Evolutionary conservation across 2,888 invertebrate species (phyloP), one percentile per base, ranked within the genome.

Genomic region (Teleogryllus oceanicus): DNA sequence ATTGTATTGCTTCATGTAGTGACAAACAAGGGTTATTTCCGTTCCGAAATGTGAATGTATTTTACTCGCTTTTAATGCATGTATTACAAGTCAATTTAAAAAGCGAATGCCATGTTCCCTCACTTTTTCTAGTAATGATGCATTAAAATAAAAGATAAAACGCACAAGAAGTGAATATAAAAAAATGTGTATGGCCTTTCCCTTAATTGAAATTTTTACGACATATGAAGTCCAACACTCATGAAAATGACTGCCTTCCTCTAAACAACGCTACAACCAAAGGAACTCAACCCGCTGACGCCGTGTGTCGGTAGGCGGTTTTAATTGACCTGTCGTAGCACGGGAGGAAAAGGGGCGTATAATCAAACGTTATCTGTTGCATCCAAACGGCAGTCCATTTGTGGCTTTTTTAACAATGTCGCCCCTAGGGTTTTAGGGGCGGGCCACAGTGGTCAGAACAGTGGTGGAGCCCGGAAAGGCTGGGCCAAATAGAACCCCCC

Each of bases 261-360:
- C 62, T 18, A 62, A 62, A 16, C 62, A n/a, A 62, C 5, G 13
- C 62, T n/a, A n/a, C 16, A 62, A n/a, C 62, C n/a, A n/a, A n/a
- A 62, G 62, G n/a, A 62, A 13, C n/a, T 62, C 8, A 62, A 12
- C 62, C 62, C 12, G 62, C 62, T 62, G 62, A 12, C 62, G n/a
- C 13, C 12, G 62, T 62, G n/a, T 62, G 62, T 62, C 62, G 62
- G 62, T 62, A 13, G 62, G 62, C n/a, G 13, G 62, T 62, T 62
- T 62, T 62, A 62, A 62, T 62, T 62, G 62, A 62, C 62, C 62
- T 62, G 62, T 62, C 62, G 62, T 10, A 62, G n/a, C 62, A 62
- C n/a, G 62, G 62, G 62, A 62, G 62, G 62, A 62, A 62, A n/a
- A 62, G 62, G 37, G 62, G 62, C 62, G 62, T 62, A 62, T 62